phyloP scores from a whole-genome alignment of 2,797 vertebrate species.

The Lacerta viridis region DNA sequence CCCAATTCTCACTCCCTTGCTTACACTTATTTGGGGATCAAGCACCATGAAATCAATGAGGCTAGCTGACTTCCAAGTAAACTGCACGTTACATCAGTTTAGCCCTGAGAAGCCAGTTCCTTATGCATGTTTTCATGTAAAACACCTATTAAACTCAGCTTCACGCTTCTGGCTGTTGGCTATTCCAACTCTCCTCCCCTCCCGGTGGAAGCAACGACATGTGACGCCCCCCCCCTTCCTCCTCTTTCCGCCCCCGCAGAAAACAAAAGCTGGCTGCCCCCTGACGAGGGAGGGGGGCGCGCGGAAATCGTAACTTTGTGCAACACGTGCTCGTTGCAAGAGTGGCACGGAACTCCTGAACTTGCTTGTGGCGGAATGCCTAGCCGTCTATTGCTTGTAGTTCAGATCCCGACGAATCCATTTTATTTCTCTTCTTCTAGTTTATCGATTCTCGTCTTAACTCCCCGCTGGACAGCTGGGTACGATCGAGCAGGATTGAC shows the following conservation, averaged over 20 bases:
- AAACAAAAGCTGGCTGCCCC: too few species aligned
- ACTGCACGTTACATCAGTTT: too few species aligned
- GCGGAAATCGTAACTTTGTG: not conserved
- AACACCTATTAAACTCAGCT: not conserved
- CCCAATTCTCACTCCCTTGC: too few species aligned
- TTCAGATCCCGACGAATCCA: not conserved
- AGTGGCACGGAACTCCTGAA: not conserved
- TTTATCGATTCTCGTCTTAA: too few species aligned
- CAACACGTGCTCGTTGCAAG: slow-evolving; percentile 7
- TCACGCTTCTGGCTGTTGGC: not conserved
- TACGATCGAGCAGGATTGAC: not conserved
- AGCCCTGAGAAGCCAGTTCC: not conserved
- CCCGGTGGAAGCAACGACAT: not conserved
- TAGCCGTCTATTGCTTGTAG: rapidly evolving
- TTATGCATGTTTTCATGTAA: too few species aligned
- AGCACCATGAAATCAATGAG: not conserved
- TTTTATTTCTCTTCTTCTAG: not conserved
- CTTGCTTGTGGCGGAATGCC: not conserved
- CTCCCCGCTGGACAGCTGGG: too few species aligned
- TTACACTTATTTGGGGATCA: not conserved
- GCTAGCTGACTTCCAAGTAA: not conserved
- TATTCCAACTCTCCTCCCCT: not conserved
- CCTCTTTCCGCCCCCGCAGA: too few species aligned
- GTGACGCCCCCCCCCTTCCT: too few species aligned
- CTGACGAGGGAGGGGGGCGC: too few species aligned